A percentile compares a stretch with the other conserved stretches of the same genome.
Conservation (phyloP, 2,888 invertebrate genomes). For the Chrysolina americana region DNA sequence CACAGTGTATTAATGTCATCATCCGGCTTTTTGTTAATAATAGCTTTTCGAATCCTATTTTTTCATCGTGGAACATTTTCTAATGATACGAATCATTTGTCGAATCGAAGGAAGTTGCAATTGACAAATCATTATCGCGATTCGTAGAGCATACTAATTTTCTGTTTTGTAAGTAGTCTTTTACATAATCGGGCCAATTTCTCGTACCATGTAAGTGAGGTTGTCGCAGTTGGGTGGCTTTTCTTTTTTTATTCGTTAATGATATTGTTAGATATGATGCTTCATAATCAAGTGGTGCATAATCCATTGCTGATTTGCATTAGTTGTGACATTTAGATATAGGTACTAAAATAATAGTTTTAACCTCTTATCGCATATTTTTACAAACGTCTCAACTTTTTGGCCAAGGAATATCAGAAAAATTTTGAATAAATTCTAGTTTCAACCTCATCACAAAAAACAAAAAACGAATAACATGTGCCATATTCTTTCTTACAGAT, state of each 20-base stretch:
- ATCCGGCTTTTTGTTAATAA: neutral
- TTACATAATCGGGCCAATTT: neutral
- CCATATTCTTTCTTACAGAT: too few relatives aligned
- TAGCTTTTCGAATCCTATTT: neutral
- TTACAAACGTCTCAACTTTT: too few relatives aligned
- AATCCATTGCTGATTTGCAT: too few relatives aligned
- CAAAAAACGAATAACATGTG: too few relatives aligned
- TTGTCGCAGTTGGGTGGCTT: neutral
- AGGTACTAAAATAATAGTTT: too few relatives aligned
- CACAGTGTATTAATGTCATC: too few relatives aligned
- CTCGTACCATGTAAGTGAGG: neutral
- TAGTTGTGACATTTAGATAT: too few relatives aligned
- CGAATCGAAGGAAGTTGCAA: slow-evolving; percentile 1
- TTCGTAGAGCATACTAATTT: neutral
- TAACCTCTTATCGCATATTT: too few relatives aligned
- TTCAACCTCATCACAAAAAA: too few relatives aligned
- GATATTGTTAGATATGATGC: neutral
- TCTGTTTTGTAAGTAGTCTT: neutral
- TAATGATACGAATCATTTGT: neutral
- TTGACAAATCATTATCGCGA: neutral
- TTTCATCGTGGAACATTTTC: neutral
- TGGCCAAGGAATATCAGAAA: too few relatives aligned
- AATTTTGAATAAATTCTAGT: too few relatives aligned
- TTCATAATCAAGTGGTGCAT: too few relatives aligned
- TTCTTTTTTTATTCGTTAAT: slow-evolving; percentile 3